phyloP scores from a whole-genome alignment of 2,113 vertebrate genomes.

The Polypterus senegalus region DNA sequence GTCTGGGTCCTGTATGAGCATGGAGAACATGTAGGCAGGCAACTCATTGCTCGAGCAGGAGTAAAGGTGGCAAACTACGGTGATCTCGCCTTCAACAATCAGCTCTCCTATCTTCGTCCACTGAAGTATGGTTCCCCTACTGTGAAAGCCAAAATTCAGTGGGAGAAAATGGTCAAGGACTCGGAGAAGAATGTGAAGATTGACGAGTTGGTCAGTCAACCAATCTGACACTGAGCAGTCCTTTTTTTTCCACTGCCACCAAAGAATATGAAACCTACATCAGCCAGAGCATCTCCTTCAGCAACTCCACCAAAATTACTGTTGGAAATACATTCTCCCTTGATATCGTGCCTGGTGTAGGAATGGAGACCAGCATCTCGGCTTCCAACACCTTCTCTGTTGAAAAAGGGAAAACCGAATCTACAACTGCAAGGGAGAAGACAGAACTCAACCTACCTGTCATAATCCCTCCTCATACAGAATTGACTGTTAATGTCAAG shows the following conservation, averaged over 20 bases:
- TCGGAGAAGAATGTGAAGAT: neutral
- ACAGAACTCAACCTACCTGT: neutral
- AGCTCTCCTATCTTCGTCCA: constrained; percentile 1
- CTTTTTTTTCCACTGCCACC: neutral
- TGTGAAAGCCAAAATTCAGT: neutral
- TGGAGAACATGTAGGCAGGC: neutral
- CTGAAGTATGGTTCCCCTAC: neutral
- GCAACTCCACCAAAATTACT: neutral
- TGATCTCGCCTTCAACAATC: neutral
- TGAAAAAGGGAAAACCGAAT: neutral
- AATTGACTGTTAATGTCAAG: neutral
- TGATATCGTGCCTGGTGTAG: neutral
- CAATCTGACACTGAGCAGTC: neutral
- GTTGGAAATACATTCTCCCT: neutral
- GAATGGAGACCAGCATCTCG: neutral
- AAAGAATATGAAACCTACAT: neutral
- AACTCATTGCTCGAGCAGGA: constrained; percentile 5
- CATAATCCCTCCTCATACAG: neutral
- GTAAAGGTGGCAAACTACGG: constrained; percentile 3
- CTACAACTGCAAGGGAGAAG: neutral
- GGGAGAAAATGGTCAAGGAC: neutral
- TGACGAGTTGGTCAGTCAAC: neutral
- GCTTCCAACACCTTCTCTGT: neutral
- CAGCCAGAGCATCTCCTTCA: neutral
- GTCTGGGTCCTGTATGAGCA: constrained; percentile 14